These are phyloP conservation scores for Zygogramma bicolorata DNA, from an alignment of 2,888 invertebrate genomes.

Conservation along the genomic window DNA sequence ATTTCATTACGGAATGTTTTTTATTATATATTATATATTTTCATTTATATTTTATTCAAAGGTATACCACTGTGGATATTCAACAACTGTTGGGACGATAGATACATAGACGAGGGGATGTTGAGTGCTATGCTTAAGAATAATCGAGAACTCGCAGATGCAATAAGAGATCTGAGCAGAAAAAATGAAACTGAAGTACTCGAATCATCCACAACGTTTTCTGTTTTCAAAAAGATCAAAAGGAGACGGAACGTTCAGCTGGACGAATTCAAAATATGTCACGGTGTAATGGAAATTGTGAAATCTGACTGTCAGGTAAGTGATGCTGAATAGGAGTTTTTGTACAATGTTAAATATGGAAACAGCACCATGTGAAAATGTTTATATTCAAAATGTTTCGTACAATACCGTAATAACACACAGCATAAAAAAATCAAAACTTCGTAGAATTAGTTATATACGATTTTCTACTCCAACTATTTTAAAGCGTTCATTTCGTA, in stretches of 20 bases:
- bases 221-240: conserved; percentile 30
- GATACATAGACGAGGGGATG: conserved; percentile 32
- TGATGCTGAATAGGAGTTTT: background rate
- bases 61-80: conserved; percentile 34
- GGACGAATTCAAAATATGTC: background rate
- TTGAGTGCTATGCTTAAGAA: conserved; percentile 24
- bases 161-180: conserved; percentile 19
- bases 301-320: background rate
- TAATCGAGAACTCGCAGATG: conserved; percentile 25
- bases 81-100: conserved; percentile 25
- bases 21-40: no score
- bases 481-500: no score
- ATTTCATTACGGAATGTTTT: no score
- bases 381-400: no score
- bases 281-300: background rate
- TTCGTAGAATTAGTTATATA: no score
- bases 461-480: no score
- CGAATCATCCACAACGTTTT: conserved; percentile 38
- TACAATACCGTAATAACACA: no score
- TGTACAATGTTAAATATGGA: no score
- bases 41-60: background rate
- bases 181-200: conserved; percentile 15
- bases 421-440: no score
- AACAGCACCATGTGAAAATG: background rate
- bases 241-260: background rate